phyloP scores from a whole-genome alignment of 2,888 invertebrate genomes.

The Himalopsyche tibetana region DNA sequence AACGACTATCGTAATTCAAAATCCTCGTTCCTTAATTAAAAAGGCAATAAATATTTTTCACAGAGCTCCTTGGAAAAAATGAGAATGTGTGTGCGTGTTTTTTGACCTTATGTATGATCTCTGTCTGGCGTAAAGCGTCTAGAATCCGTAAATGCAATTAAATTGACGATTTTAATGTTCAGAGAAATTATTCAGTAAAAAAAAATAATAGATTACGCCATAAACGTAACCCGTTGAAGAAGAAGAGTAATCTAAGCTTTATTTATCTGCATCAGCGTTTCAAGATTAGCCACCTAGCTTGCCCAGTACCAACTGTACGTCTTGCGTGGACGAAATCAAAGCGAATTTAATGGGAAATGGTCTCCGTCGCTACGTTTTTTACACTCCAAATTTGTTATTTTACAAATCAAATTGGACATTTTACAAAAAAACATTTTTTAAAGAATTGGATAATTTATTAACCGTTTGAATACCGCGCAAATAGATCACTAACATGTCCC shows the following conservation, averaged over 20 bases:
- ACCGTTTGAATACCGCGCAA: too few relatives aligned
- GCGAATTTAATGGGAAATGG: too few relatives aligned
- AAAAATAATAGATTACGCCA: neutral
- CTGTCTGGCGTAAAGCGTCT: neutral
- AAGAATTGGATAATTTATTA: too few relatives aligned
- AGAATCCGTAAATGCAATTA: neutral
- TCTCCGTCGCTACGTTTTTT: too few relatives aligned
- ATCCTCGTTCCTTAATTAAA: constrained; percentile 16
- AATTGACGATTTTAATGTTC: neutral
- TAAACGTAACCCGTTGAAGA: neutral
- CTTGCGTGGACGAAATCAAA: too few relatives aligned
- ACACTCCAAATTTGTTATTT: too few relatives aligned
- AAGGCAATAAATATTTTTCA: constrained; percentile 17
- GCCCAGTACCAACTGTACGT: neutral
- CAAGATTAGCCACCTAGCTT: neutral
- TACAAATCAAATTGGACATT: too few relatives aligned
- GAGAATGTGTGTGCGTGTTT: neutral
- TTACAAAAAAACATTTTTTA: too few relatives aligned
- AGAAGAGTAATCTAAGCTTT: neutral
- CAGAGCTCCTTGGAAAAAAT: constrained; percentile 1
- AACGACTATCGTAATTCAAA: constrained; percentile 11
- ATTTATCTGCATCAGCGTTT: neutral
- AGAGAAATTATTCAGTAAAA: neutral
- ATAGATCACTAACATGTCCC: too few relatives aligned
- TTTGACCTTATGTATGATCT: neutral